Base-by-base conservation (phyloP, 2,888 invertebrate genomes). In the Elgonia sp. region DNA sequence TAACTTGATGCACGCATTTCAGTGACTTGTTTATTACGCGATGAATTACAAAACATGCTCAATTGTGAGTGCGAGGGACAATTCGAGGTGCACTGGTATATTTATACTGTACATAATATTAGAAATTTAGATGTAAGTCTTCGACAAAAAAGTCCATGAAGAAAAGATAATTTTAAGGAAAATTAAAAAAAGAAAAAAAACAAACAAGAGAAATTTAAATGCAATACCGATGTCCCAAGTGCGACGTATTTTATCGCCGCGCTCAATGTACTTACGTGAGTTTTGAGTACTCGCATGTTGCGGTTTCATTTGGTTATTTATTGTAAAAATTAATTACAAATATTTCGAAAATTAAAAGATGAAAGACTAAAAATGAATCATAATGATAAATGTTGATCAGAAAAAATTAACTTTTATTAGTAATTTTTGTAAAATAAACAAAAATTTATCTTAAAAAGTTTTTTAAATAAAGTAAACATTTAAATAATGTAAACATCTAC, bases 31-130 rank as follows among this genome's bases (percentile, higher is more conserved):
- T 86, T 73, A 55, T 50, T 55, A 62, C 75, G 53, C 37, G 57
- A 77, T 40, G 46, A 63, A 80, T 82, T 46, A 86, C 53, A 84
- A 87, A 88, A 40, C 72, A 90, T 90, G 89, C 90, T 89, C 89
- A 90, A 87, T 73, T 84, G 70, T 86, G 85, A 88, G 82, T 88
- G 83, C 69, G 53, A 86, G 46, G 87, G 88, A 84, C 87, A 86
- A 89, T 69, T 86, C 81, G 85, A 76, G 89, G 84, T 89, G 88
- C 86, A 80, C 81, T 89, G 87, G 86, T 86, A 90, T 89, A 89
- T 90, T 88, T 89, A 90, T 89, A 87, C 84, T 91, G 90, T 90
- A 91, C 60, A 90, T 91, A 91, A 86, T 57, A 67, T 82, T 86
- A 80, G 73, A 53, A 16, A 77, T 39, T 70, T 80, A 80, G 50